Conservation (phyloP, 1,140 invertebrate species). For the Caenorhabditis elegans region WBcel235 BX284606.5:13469001-13469500, state of each 20-base stretch:
- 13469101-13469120: too few species aligned
- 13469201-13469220: background rate
- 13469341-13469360: conserved; percentile 1
- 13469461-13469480: conserved; percentile 17
- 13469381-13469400: background rate
- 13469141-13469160: too few species aligned
- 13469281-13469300: background rate
- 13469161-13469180: too few species aligned
- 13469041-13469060: too few species aligned
- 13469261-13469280: conserved; percentile 1
- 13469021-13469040: too few species aligned
- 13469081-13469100: too few species aligned
- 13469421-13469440: background rate
- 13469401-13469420: conserved; percentile 18
- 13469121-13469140: background rate
- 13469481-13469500: background rate
- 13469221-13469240: conserved; percentile 17
- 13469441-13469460: background rate
- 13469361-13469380: background rate
- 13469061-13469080: too few species aligned
- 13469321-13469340: conserved; percentile 22
- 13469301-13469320: background rate
- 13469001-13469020: too few species aligned
- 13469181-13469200: too few species aligned
- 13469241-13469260: background rate